Evolutionary conservation across 2,113 vertebrate genomes (phyloP).

Genomic region (Nestor notabilis): DNA sequence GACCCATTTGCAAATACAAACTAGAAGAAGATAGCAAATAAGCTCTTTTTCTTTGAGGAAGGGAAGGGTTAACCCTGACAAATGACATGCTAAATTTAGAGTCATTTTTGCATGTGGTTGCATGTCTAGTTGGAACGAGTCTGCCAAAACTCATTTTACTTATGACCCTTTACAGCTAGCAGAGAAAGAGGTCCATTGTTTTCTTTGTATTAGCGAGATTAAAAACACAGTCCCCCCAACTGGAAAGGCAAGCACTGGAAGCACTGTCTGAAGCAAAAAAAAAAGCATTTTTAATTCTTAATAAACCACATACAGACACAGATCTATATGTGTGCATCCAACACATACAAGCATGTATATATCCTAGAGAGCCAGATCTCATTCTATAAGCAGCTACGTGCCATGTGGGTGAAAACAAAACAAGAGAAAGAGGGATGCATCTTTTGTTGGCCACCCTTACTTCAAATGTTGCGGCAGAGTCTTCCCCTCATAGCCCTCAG

Average conservation of each 20-base stretch:
- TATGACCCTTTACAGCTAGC: slow-evolving; percentile 75
- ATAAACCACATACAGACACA: slow-evolving; percentile 20
- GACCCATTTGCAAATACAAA: neutral
- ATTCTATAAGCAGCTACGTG: neutral
- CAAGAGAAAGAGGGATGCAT: neutral
- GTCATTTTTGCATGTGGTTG: slow-evolving; percentile 65
- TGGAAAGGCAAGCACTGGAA: slow-evolving; percentile 60
- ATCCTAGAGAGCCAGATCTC: neutral
- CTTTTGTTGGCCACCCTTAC: neutral
- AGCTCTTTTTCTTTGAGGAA: neutral
- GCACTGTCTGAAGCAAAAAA: slow-evolving; percentile 52
- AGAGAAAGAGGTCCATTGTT: slow-evolving; percentile 77
- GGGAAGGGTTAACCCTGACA: slow-evolving; percentile 70
- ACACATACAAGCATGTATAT: neutral
- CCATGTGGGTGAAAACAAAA: neutral
- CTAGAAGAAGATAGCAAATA: slow-evolving; percentile 20
- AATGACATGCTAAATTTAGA: slow-evolving; percentile 71
- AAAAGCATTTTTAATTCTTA: slow-evolving; percentile 50
- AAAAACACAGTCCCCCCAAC: slow-evolving; percentile 63
- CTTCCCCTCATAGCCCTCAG: neutral
- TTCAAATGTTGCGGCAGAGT: neutral
- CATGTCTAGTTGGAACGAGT: slow-evolving; percentile 63
- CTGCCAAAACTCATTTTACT: slow-evolving; percentile 72
- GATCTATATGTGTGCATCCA: slow-evolving; percentile 19
- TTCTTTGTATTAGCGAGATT: slow-evolving; percentile 64